Percentiles rank a stretch among this genome's conserved stretches.
phyloP scores from a whole-genome alignment of 2,888 invertebrate species.

The Pelosia muscerda region DNA sequence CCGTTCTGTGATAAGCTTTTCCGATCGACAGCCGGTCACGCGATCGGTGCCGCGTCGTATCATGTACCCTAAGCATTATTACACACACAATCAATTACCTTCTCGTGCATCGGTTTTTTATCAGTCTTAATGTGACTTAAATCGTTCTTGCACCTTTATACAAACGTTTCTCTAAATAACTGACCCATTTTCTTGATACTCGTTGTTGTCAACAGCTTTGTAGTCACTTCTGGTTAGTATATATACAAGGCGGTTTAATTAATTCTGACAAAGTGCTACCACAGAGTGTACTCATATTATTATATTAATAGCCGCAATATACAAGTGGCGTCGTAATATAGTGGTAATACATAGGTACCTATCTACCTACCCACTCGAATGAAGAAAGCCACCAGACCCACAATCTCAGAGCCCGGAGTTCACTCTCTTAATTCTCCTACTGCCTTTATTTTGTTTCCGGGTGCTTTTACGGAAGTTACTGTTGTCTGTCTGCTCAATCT shows the following conservation, averaged over 20 bases:
- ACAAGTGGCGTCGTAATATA: no score
- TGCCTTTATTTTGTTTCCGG: no score
- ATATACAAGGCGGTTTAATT: not conserved
- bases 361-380: no score
- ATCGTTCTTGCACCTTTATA: not conserved
- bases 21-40: conserved; percentile 68
- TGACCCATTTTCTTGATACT: not conserved
- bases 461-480: no score
- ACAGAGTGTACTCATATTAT: no score
- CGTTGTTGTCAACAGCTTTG: not conserved
- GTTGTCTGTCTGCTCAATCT: no score
- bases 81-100: conserved; percentile 58
- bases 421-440: no score
- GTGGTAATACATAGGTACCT: no score
- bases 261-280: no score
- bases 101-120: conserved; percentile 34
- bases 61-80: conserved; percentile 43
- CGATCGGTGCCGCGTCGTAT: conserved; percentile 51
- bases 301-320: no score
- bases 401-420: no score
- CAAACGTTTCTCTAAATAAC: not conserved
- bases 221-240: not conserved
- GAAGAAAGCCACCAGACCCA: no score
- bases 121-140: conserved; percentile 14
- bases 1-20: conserved; percentile 64